Percentiles rank a stretch among this genome's conserved stretches.
Evolutionary conservation across 2,113 vertebrate genomes (phyloP).

Genomic region (Speoplatyrhinus poulsoni): DNA sequence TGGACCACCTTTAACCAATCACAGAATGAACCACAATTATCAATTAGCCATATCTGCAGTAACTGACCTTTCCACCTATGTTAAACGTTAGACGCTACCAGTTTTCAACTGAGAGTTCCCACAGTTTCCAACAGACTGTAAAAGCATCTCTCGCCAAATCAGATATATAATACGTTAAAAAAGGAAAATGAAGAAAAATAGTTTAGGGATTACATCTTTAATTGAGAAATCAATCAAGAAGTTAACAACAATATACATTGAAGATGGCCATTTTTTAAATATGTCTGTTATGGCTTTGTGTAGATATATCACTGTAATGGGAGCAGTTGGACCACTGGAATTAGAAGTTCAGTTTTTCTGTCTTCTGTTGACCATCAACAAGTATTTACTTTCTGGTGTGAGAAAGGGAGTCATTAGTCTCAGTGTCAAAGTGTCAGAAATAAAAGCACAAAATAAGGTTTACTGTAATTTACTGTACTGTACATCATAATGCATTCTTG

Average conservation of each 20-base stretch:
- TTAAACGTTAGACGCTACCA: too few relatives aligned
- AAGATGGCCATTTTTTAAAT: neutral
- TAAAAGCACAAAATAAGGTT: neutral
- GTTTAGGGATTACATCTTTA: too few relatives aligned
- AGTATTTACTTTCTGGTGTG: conserved; percentile 54
- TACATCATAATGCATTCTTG: neutral
- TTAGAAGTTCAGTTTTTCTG: conserved; percentile 17
- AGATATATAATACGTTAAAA: neutral
- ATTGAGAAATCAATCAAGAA: too few relatives aligned
- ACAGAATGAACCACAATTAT: too few relatives aligned
- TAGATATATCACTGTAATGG: conserved; percentile 48
- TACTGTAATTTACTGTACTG: neutral
- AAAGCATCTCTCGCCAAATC: too few relatives aligned
- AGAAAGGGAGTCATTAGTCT: conserved; percentile 39
- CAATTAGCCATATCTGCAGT: too few relatives aligned
- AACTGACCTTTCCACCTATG: too few relatives aligned
- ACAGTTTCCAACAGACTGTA: too few relatives aligned
- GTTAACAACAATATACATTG: too few relatives aligned
- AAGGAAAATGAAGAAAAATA: neutral
- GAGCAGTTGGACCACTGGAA: conserved; percentile 19
- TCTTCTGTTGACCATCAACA: conserved; percentile 39
- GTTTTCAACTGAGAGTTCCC: too few relatives aligned
- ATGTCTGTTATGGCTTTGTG: conserved; percentile 56
- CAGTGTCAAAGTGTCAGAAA: neutral
- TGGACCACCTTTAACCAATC: too few relatives aligned